Base-by-base conservation (phyloP, 2,888 invertebrate species). In the Eustalomyia histrio region DNA sequence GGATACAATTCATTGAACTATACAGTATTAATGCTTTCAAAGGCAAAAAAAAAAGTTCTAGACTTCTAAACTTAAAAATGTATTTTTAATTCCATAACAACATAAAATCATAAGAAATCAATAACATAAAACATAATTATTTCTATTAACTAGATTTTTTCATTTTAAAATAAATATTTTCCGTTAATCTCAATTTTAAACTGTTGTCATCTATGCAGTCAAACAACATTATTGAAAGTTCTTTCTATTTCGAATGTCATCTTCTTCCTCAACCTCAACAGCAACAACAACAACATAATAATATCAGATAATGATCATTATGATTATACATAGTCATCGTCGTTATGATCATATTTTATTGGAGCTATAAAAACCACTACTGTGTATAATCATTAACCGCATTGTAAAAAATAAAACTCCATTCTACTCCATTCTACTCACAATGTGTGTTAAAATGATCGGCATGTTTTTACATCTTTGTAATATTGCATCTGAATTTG, bases 321-420 rank as follows among this genome's bases (percentile, higher is more conserved):
- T 61, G 3, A 68, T 53, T 1, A 53, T 29, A 35, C 29, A 17
- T 7, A 55, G 35, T 57, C 17, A 50, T 69, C 50, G 47, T 68
- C 24, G 55, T 76, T 53, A 75, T 55, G 53, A 67, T 58, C 52
- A 47, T 47, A n/a, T 47, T 47, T n/a, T n/a, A 14, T 47, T 5
- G 10, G 39, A 29, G 43, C 53, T 53, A 21, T 2, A 14, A 43
- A 61, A 61, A 61, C 60, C 60, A 55, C 65, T 53, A 53, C 33
- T 35, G 50, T 47, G 69, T 33, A 52, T 16, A 74, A 80, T 72
- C 76, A 80, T 80, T 80, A 80, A 80, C 80, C 80, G 67, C 80
- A 76, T 76, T 76, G 29, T 52, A 58, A 29, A 29, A 29, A 6
- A 29, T 7, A 29, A 4, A 6, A 7, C 65, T 53, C 18, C 63